phyloP scores from a whole-genome alignment of 2,797 vertebrate genomes.

The Scleropages formosus region DNA sequence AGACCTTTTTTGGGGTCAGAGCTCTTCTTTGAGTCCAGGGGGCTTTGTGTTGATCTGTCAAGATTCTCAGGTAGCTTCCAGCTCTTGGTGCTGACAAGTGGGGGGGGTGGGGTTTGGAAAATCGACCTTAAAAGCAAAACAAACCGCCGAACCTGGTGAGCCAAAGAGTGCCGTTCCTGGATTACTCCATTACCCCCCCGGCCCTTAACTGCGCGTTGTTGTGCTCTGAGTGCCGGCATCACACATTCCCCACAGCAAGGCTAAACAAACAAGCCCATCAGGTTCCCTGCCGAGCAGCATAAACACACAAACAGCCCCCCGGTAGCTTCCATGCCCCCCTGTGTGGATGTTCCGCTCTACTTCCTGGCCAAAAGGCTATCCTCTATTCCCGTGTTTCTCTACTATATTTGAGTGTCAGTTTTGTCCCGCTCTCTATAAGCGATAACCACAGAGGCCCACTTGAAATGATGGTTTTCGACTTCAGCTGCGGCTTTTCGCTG shows the following conservation, averaged over 20 bases:
- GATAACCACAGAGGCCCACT: too few relatives aligned
- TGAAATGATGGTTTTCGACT: too few relatives aligned
- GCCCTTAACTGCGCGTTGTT: slow-evolving; percentile 36
- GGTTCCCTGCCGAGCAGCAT: slow-evolving; percentile 53
- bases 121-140: slow-evolving; percentile 29
- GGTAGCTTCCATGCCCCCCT: too few relatives aligned
- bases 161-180: slow-evolving; percentile 50
- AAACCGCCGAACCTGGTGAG: slow-evolving; percentile 6
- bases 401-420: background rate
- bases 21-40: background rate
- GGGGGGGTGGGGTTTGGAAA: slow-evolving; percentile 35
- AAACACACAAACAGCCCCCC: slow-evolving; percentile 43
- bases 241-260: slow-evolving; percentile 50
- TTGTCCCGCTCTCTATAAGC: too few relatives aligned
- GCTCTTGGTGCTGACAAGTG: slow-evolving; percentile 28
- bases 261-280: slow-evolving; percentile 60
- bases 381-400: background rate
- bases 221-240: slow-evolving; percentile 41
- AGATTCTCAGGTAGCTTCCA: slow-evolving; percentile 37
- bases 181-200: slow-evolving; percentile 54
- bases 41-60: slow-evolving; percentile 35
- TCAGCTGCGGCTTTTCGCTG: too few relatives aligned
- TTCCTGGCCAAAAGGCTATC: background rate
- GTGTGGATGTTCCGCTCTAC: too few relatives aligned
- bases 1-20: background rate